Conservation (phyloP, 1,140 invertebrate genomes). For the Dinoponera quadriceps region DNA sequence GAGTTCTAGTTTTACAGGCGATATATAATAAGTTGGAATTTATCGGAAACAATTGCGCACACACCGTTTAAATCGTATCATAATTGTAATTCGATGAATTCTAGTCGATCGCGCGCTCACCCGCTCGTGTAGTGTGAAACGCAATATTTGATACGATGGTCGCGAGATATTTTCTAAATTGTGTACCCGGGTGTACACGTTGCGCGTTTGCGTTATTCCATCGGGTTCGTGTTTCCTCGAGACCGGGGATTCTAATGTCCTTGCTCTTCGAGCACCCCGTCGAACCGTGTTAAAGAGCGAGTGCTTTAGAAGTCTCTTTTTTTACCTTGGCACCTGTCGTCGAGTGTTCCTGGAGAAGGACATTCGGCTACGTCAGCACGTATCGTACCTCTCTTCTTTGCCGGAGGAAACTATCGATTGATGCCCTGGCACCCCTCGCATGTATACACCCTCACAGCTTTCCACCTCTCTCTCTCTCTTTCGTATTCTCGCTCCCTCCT, state of each 20-base stretch:
- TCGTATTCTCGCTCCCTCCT: not conserved
- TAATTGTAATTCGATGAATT: slow-evolving; percentile 17
- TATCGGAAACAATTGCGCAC: slow-evolving; percentile 20
- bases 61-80: not conserved
- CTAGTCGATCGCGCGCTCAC: not conserved
- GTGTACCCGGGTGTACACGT: not conserved
- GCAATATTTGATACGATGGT: not conserved
- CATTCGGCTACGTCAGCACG: slow-evolving; percentile 70
- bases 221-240: not conserved
- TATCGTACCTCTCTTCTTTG: slow-evolving; percentile 74
- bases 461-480: slow-evolving; percentile 42
- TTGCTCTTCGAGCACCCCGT: not conserved
- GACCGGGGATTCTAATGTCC: not conserved
- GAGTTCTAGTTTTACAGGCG: not conserved
- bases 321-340: slow-evolving; percentile 56
- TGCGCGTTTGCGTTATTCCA: not conserved
- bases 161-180: not conserved
- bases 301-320: slow-evolving; percentile 28
- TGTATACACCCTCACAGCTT: slow-evolving; percentile 64
- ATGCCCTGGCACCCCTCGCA: slow-evolving; percentile 75
- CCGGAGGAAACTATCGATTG: slow-evolving; percentile 80
- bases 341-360: slow-evolving; percentile 65
- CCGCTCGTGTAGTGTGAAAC: not conserved
- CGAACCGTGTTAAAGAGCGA: slow-evolving; percentile 53
- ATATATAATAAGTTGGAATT: slow-evolving; percentile 16